Percentiles rank a stretch among this genome's conserved stretches.
phyloP scores from a whole-genome alignment of 2,113 vertebrate genomes.

The Mobula hypostoma region DNA sequence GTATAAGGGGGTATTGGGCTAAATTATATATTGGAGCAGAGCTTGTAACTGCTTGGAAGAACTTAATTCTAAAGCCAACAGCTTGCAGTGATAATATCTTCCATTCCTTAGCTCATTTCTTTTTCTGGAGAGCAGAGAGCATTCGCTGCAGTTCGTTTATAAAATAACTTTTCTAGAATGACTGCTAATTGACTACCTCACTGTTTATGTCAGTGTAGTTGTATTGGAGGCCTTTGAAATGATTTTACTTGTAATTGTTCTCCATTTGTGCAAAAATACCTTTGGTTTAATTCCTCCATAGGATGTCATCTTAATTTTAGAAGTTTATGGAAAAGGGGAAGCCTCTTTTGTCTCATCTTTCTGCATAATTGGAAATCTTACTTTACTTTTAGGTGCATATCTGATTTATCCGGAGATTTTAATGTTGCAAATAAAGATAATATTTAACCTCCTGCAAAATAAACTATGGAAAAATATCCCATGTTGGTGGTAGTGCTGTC shows the following conservation, averaged over 20 bases:
- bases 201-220: neutral
- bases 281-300: neutral
- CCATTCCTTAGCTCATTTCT: neutral
- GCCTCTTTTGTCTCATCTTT: neutral
- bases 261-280: neutral
- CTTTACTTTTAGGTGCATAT: neutral
- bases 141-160: neutral
- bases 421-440: conserved; percentile 1
- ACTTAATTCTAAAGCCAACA: neutral
- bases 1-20: neutral
- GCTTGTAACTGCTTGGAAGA: neutral
- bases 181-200: neutral
- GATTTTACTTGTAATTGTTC: neutral
- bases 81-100: neutral
- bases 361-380: neutral
- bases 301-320: neutral
- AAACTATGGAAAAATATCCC: neutral
- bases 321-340: neutral
- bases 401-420: neutral
- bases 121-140: neutral
- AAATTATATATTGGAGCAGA: neutral
- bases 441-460: neutral
- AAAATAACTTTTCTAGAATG: neutral
- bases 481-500: no score
- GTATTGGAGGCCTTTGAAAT: neutral